Base-by-base conservation (phyloP, 2,888 invertebrate genomes). In the Zhengitettix transpicula region DNA sequence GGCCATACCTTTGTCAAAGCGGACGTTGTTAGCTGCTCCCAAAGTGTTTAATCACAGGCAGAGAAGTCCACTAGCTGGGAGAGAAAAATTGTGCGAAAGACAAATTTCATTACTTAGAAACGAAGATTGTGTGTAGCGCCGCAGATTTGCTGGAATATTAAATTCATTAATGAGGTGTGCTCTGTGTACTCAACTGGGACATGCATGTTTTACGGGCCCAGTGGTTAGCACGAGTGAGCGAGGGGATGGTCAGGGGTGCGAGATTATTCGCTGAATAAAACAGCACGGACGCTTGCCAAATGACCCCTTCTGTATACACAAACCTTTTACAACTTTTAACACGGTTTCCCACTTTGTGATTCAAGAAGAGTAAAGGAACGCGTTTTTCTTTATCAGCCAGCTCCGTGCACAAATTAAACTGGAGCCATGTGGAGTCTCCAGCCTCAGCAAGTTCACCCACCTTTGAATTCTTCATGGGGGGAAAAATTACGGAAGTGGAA, bases 211-310 rank as follows among this genome's bases (percentile, higher is more conserved):
- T 55, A 55, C 55, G 55, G 55, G 28, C 28, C 28, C 28, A 28
- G 28, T 28, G 28, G 28, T 28, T 28, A 28, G 28, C 28, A 28
- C 28, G 28, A 28, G 28, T 41, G n/a, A 41, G n/a, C 55, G 28
- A n/a, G 55, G 28, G 55, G 55, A n/a, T 41, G 55, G 55, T 55
- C 41, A 55, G 40, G 55, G 55, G n/a, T 28, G 28, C 41, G 55
- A 55, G 55, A 55, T 55, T 55, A 55, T 55, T 55, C 55, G 16
- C 40, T 55, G 55, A 55, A 55, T 55, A 55, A 55, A 55, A 55
- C 55, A 55, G 41, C 41, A 41, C n/a, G 16, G 53, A 12, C 53
- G 55, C 40, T 41, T 40, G 40, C 55, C 55, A 55, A 55, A 55
- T 40, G 53, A 47, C 47, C 47, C n/a, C 47, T 47, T 47, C 47